Conservation (phyloP, 2,888 invertebrate species). For the Lithophane ornitopus region DNA sequence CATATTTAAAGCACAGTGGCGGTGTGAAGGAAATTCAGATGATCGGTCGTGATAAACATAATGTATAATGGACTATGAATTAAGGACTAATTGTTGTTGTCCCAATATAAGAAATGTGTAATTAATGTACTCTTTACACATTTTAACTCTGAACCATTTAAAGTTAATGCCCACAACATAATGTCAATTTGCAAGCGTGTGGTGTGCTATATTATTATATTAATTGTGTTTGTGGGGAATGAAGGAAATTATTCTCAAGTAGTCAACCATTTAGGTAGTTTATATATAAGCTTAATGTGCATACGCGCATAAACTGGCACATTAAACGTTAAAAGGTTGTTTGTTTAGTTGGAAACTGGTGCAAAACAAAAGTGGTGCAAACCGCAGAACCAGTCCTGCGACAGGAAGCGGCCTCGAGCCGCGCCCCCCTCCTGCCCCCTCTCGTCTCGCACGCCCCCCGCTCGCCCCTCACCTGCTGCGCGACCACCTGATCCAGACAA, state of each 20-base stretch:
- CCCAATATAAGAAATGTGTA: slow-evolving; percentile 13
- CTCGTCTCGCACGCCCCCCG: slow-evolving; percentile 47
- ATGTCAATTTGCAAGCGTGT: slow-evolving; percentile 15
- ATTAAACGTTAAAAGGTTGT: slow-evolving; percentile 82
- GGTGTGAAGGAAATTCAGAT: slow-evolving; percentile 17
- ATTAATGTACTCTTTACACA: too few species aligned
- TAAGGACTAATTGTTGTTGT: background rate
- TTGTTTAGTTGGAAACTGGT: slow-evolving; percentile 86
- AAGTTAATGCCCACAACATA: slow-evolving; percentile 32
- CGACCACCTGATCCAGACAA: slow-evolving; percentile 89
- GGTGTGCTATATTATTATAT: slow-evolving; percentile 33
- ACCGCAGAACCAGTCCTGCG: slow-evolving; percentile 88
- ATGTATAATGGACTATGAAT: slow-evolving; percentile 15
- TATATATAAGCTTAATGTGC: slow-evolving; percentile 51
- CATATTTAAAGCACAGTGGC: slow-evolving; percentile 58
- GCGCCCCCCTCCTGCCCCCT: slow-evolving; percentile 63
- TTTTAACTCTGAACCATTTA: slow-evolving; percentile 6
- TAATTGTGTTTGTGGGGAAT: slow-evolving; percentile 41
- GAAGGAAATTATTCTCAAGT: slow-evolving; percentile 49
- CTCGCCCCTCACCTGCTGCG: slow-evolving; percentile 70
- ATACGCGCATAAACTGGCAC: slow-evolving; percentile 62
- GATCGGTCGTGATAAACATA: slow-evolving; percentile 23
- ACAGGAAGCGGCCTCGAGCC: slow-evolving; percentile 88
- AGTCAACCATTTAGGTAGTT: slow-evolving; percentile 54
- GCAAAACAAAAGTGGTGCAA: slow-evolving; percentile 88